Evolutionary conservation across 2,888 invertebrate species (phyloP).

Genomic region (Ormyrus thymus): DNA sequence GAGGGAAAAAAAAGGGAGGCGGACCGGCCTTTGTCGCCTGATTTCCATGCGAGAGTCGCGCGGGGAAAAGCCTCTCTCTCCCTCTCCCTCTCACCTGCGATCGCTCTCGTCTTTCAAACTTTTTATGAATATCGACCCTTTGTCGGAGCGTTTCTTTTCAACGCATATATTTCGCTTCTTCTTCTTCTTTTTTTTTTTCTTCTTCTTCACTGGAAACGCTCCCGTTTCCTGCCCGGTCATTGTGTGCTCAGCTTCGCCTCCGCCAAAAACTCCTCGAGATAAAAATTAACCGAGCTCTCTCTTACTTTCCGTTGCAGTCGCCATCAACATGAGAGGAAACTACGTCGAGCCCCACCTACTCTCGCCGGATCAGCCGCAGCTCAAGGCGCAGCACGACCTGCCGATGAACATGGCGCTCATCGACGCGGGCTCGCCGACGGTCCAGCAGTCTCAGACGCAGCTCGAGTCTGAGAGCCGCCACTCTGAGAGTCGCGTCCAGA

Average conservation of each 20-base stretch:
- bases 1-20: not conserved
- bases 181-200: conserved; percentile 5
- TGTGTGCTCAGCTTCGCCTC: too few relatives aligned
- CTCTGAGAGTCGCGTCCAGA: too few relatives aligned
- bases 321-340: conserved; percentile 61
- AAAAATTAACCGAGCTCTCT: not conserved
- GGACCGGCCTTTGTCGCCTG: conserved; percentile 38
- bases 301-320: conserved; percentile 38
- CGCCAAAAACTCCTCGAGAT: too few relatives aligned
- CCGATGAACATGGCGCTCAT: conserved; percentile 19
- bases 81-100: conserved; percentile 38
- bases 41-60: conserved; percentile 47
- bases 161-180: conserved; percentile 19
- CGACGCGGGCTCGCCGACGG: conserved; percentile 34
- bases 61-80: conserved; percentile 16
- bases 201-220: not conserved
- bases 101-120: conserved; percentile 36
- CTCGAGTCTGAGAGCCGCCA: conserved; percentile 34
- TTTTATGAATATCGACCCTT: conserved; percentile 48
- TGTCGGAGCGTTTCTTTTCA: conserved; percentile 5
- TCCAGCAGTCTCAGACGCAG: conserved; percentile 53
- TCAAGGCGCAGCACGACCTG: conserved; percentile 27
- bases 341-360: conserved; percentile 59
- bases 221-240: not conserved
- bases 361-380: conserved; percentile 57